Base-by-base conservation (phyloP, 1,140 invertebrate genomes). In the Lepidostoma basale region DNA sequence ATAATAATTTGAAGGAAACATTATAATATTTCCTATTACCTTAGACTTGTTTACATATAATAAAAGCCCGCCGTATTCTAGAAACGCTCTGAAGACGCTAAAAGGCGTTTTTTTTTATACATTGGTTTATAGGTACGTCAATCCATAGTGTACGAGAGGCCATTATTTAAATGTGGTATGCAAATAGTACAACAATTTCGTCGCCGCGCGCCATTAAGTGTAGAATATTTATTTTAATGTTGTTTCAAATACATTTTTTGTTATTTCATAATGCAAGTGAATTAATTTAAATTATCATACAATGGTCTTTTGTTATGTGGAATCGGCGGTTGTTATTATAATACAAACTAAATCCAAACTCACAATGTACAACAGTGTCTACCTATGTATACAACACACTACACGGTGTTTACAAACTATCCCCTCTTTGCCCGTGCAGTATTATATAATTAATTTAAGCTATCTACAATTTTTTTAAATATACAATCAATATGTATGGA, bases 271-370 rank as follows among this genome's bases (percentile, higher is more conserved):
- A 63, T 39, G 62, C 26, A 33, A 30, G 44, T 63, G 62, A 63
- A 63, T 65, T 69, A 59, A 69, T 69, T 65, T 40, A 65, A 69
- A 69, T 69, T 69, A 69, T 65, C 68, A 69, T 69, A 69, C 68
- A 69, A 69, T 69, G 62, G 68, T 40, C 60, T 63, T 66, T 69
- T 69, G 68, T 69, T 47, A 60, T 52, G 39, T 65, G 36, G 36
- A 54, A 65, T 54, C 45, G 62, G 33, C 47, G 42, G 56, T 65
- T 54, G 62, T 65, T 65, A 39, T 56, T 54, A 65, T 65, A 30
- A 40, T 28, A 63, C 12, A 45, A 49, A 26, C 44, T 49, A 47
- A 63, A 47, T 63, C 42, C 16, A 36, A 59, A 59, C 18, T 18
- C 28, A 59, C 28, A 22, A 33, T 33, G 30, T 33, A 12, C 12